Evolutionary conservation across 2,113 vertebrate species (phyloP).

Genomic region (Neogale vison): DNA sequence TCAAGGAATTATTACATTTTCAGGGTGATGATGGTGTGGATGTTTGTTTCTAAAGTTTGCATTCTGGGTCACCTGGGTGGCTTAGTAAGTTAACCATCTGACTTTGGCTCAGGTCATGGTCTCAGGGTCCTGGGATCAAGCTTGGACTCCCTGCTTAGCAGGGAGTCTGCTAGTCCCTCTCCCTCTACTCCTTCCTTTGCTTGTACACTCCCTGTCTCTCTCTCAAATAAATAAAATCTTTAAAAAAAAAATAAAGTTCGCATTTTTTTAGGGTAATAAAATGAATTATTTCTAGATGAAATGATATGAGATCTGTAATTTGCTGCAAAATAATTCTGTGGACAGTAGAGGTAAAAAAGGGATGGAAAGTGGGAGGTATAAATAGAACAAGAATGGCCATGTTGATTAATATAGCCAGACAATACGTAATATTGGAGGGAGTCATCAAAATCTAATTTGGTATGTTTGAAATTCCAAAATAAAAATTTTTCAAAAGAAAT

Average conservation of each 20-base stretch:
- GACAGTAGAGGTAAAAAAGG: neutral
- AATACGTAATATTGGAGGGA: neutral
- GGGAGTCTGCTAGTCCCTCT: neutral
- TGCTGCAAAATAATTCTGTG: slow-evolving; percentile 18
- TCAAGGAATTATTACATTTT: neutral
- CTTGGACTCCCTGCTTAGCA: neutral
- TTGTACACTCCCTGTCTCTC: neutral
- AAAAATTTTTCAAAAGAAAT: neutral
- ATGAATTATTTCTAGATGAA: neutral
- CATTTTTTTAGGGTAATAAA: neutral
- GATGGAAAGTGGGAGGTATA: neutral
- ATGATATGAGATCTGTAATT: neutral
- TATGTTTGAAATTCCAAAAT: neutral
- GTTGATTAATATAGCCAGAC: neutral
- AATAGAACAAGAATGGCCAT: neutral
- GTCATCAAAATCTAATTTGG: neutral
- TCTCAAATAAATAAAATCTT: neutral
- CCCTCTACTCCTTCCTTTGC: neutral
- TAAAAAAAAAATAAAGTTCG: neutral
- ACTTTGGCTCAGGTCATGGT: neutral
- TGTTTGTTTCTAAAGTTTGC: neutral
- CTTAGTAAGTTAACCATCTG: neutral
- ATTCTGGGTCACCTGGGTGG: neutral
- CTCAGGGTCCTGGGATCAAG: neutral
- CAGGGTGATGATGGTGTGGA: neutral